Evolutionary conservation across 2,113 vertebrate species (phyloP), one percentile per base, ranked within the genome.

Genomic region (Lepus europaeus): DNA sequence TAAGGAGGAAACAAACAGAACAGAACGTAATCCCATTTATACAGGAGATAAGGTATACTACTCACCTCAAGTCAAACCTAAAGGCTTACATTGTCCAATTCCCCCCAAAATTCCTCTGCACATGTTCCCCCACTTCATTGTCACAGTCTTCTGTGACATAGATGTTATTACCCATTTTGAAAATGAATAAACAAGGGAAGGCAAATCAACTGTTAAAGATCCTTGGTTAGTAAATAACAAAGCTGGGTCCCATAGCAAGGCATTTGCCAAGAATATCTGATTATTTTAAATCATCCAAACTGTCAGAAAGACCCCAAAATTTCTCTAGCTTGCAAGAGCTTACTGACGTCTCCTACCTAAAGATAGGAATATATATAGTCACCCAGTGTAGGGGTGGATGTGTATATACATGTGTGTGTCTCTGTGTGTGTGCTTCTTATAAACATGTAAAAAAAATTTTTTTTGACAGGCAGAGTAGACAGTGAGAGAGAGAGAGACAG

Each of bases 261-360:
- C 85, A 68, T 78, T 78, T 82, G 51, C 25, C 82, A 56, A 78
- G 66, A 78, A 39, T 6, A 13, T 13, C 27, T 31, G 20, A 25
- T 63, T 89, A n/a, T 56, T 49, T 68, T 86, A 72, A 76, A 45
- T 29, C 76, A 63, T n/a, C 23, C 86, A 92, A 89, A 87, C 63
- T 25, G 11, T 69, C 16, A 72, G 70, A 92, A 81, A 39, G 74
- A 92, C 23, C 29, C 29, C 4, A 36, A 73, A 70, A n/a, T n/a
- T 78, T 85, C 39, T 79, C 31, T 14, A 85, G 45, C 77, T 80
- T 80, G 23, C n/a, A 84, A 88, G 61, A 87, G 22, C 36, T 82
- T 78, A 68, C 0, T 61, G 29, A 51, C 78, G 4, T 59, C 11
- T 5, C 14, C 39, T 59, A n/a, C 51, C 31, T 61, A 29, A 19